Evolutionary conservation across 1,140 invertebrate species (phyloP), one percentile per base, ranked within the genome.

Genomic region (Penaeus vannamei): DNA sequence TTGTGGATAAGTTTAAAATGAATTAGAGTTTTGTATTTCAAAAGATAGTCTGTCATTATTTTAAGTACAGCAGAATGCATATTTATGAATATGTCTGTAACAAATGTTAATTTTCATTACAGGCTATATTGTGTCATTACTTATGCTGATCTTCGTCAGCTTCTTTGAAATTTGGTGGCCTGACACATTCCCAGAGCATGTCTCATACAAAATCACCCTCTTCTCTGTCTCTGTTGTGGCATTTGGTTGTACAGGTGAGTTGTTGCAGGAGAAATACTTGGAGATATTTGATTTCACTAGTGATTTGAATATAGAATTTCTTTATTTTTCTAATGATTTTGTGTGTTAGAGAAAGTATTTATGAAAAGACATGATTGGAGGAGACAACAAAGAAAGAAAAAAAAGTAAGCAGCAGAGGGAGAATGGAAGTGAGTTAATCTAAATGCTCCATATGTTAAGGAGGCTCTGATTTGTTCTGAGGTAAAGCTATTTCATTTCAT

Each of bases 51-150:
- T 42, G 29, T 2, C 20, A 29, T 84, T 20, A 23, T 42, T 26
- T 29, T 29, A 60, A 4, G n/a, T 61, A 83, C 17, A 53, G 80
- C 19, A 53, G 46, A 77, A n/a, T 77, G 23, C 42, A 36, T 36
- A 22, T 79, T 32, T 26, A 26, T 23, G 1, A 29, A n/a, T 29
- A 32, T 69, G n/a, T 46, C n/a, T 23, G 32, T 85, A 46, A 79
- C 61, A 53, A 53, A 53, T 53, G 17, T 14, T 53, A 14, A 53
- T 62, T 64, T 62, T 19, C 26, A 32, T 76, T 88, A 59, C 92
- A 97, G 96, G 97, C 85, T 98, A 98, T 92, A 92, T 97, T 64
- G 94, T 98, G 32, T 97, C 97, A 1, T 95, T 98, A 79, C 93
- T 95, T 2, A 97, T 96, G 2, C 94, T 98, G 80, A 94, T 97